Base-by-base conservation (phyloP, 2,797 vertebrate genomes). In the Argya squamiceps region DNA sequence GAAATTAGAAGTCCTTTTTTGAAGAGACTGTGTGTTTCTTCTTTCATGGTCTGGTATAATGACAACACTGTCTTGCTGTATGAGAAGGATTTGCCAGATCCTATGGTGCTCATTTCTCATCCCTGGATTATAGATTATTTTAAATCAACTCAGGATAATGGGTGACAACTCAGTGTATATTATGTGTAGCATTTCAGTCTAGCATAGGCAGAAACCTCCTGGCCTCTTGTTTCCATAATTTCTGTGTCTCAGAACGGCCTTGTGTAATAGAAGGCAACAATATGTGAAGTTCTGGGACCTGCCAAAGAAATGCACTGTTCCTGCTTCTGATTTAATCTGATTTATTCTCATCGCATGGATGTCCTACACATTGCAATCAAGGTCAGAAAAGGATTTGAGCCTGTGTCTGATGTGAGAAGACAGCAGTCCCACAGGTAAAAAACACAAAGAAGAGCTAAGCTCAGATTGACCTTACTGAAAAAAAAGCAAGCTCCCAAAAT, bases 121-220 rank as follows among this genome's bases (percentile, higher is more conserved):
- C 77, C 70, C n/a, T 60, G 93, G 92, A 96, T 94, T 95, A 96
- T 44, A 93, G 85, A 82, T 88, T 76, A 90, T 89, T 96, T 95
- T 12, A 95, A 96, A 94, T 71, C 74, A 95, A 89, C 59, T 87
- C 74, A 49, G 94, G 74, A 88, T 94, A 91, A 88, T 63, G 88
- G 74, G 69, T 87, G 94, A 87, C 74, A 88, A 77, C 67, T 92
- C 77, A 46, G 29, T 67, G 50, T 75, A 41, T 49, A 26, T 70
- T 75, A 50, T 10, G 9, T 26, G n/a, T 32, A 88, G 43, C 69
- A 63, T 75, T 92, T 93, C 70, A 63, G 76, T 71, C 59, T 63
- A 44, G 77, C 59, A n/a, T 5, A 52, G 77, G 53, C 70, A 82
- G 49, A 85, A 29, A 58, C 60, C 44, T 88, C 60, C n/a, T 80